phyloP scores from a whole-genome alignment of 1,140 invertebrate genomes.

The Drepana arcuata region DNA sequence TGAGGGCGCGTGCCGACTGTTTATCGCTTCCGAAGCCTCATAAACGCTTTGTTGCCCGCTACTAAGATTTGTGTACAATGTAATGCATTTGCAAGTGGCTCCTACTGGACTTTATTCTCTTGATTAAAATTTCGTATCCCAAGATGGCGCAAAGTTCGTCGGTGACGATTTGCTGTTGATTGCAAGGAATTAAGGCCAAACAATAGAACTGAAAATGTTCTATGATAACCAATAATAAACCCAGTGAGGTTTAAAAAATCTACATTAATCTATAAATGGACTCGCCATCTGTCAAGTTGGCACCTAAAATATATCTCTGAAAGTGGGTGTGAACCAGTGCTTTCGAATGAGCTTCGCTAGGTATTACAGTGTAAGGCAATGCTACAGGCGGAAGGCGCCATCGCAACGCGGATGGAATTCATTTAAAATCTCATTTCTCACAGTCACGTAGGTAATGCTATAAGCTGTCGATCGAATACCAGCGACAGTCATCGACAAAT shows the following conservation, averaged over 20 bases:
- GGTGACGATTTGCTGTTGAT: background rate
- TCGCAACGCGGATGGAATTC: conserved; percentile 26
- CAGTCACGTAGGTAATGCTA: conserved; percentile 38
- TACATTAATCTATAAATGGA: background rate
- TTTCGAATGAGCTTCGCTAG: background rate
- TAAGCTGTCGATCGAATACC: conserved; percentile 18
- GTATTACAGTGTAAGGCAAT: background rate
- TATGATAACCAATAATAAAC: background rate
- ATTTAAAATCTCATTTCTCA: conserved; percentile 45
- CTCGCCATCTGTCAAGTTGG: background rate
- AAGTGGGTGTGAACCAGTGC: conserved; percentile 1
- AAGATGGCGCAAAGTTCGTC: background rate
- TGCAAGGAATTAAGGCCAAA: background rate
- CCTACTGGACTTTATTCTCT: too few relatives aligned
- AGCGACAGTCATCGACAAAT: too few relatives aligned
- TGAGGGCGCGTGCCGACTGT: background rate
- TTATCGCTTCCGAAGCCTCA: background rate
- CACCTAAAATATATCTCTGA: background rate
- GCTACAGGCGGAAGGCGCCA: conserved; percentile 1
- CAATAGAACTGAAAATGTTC: background rate
- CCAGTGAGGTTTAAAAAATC: background rate
- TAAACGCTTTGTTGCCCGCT: too few relatives aligned
- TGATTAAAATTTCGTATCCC: too few relatives aligned
- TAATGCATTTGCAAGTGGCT: too few relatives aligned
- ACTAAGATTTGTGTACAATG: too few relatives aligned